Base-by-base conservation (phyloP, 2,888 invertebrate genomes). In the Conchocele bisecta region DNA sequence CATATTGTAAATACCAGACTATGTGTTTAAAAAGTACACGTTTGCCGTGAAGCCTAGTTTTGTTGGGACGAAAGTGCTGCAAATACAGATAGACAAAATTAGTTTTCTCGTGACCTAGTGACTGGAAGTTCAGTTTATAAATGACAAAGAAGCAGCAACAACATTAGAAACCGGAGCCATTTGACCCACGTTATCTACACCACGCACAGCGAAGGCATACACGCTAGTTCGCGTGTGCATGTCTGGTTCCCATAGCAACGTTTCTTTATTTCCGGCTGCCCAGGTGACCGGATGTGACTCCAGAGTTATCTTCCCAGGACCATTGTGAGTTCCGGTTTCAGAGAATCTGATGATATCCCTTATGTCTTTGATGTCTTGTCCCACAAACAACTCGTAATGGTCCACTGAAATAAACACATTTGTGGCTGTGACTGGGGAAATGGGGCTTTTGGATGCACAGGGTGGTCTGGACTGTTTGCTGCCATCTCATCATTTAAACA, bases 131-230 rank as follows among this genome's bases (percentile, higher is more conserved):
- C n/a, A n/a, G n/a, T 35, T 11, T 28, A 29, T 48, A 5, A n/a
- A 29, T 26, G 24, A 3, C 15, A 48, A 48, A 26, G 33, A 31
- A 3, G 51, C 75, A 1, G 83, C 82, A 9, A 76, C 81, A 29
- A 82, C 63, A 54, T 84, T 84, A 3, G 83, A 83, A 42, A 76
- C 58, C 6, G 77, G 68, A 0, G 77, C 83, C 17, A 26, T 56
- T 51, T 79, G 82, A 22, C 82, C 80, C 6, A 48, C 58, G 9
- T 68, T 56, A 51, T 85, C 86, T 7, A 81, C 59, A 0, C 79
- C 83, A 6, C 75, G 56, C 33, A 85, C 56, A n/a, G 80, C 64
- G 58, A 86, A 79, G 1, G 82, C 79, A 44, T 75, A 71, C 22
- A 75, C 64, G 17, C 31, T 72, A 7, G 24, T 22, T 15, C 35